Conservation (phyloP, 2,797 vertebrate species). For the Botia almorhae region DNA sequence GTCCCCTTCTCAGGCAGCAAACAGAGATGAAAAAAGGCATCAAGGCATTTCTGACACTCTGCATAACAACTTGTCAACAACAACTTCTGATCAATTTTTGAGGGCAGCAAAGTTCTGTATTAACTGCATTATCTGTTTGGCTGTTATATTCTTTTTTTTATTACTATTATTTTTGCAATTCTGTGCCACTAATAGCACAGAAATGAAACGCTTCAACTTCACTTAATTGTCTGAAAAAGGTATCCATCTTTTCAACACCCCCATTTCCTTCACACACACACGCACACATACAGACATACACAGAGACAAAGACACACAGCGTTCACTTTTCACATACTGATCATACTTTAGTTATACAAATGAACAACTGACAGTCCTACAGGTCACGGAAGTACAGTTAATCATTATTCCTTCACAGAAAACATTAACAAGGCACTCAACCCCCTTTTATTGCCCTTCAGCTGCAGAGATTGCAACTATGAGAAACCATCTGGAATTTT, state of each 20-base stretch:
- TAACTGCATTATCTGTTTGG: not conserved
- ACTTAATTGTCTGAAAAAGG: too few relatives aligned
- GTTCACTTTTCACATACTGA: not conserved
- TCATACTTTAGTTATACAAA: constrained; percentile 8
- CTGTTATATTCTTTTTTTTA: not conserved
- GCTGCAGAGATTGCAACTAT: not conserved
- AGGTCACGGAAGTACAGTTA: constrained; percentile 22
- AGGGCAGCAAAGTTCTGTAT: not conserved
- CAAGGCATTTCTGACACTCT: not conserved
- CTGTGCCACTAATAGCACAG: too few relatives aligned
- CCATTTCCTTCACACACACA: too few relatives aligned
- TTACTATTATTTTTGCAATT: too few relatives aligned
- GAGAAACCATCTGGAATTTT: not conserved
- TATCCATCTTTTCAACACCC: too few relatives aligned
- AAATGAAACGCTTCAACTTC: too few relatives aligned
- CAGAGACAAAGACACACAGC: not conserved
- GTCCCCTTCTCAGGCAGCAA: not conserved
- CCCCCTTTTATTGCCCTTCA: not conserved
- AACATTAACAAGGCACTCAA: constrained; percentile 6
- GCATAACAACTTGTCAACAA: not conserved
- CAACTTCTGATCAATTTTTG: not conserved
- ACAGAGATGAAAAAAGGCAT: not conserved
- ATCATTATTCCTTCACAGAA: constrained; percentile 32
- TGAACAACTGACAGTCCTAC: constrained; percentile 13
- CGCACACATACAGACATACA: not conserved